These are phyloP conservation scores for Myotis myotis DNA, from an alignment of 2,797 vertebrate genomes.

Conservation along the genomic window DNA sequence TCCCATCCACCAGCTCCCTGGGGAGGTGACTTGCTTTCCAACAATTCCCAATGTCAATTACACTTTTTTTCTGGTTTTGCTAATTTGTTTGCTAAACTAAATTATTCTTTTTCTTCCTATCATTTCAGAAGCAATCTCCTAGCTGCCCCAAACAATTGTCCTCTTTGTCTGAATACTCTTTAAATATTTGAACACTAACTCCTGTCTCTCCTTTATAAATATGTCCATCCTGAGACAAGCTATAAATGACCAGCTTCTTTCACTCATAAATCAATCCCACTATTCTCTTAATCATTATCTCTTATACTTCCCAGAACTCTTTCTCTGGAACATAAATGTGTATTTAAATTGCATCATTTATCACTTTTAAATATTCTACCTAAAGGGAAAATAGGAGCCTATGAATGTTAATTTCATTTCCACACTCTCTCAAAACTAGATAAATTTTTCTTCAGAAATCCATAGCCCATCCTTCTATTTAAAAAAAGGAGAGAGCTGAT, in stretches of 20 bases:
- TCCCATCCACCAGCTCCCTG: slow-evolving; percentile 43
- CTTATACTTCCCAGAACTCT: slow-evolving; percentile 73
- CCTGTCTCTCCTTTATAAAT: slow-evolving; percentile 36
- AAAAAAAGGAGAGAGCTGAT: background rate
- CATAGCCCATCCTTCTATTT: background rate
- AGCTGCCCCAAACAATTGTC: background rate
- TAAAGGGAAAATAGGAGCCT: background rate
- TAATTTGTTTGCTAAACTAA: slow-evolving; percentile 42
- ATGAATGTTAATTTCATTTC: slow-evolving; percentile 37
- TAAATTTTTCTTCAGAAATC: slow-evolving; percentile 1
- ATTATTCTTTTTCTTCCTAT: background rate
- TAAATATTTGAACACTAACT: background rate
- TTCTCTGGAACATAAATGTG: slow-evolving; percentile 60
- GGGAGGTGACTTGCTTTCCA: slow-evolving; percentile 49
- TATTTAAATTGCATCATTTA: slow-evolving; percentile 59
- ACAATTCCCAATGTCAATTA: slow-evolving; percentile 10
- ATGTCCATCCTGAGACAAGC: slow-evolving; percentile 33
- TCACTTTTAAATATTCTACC: slow-evolving; percentile 61
- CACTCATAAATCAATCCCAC: slow-evolving; percentile 70
- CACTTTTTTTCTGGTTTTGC: background rate
- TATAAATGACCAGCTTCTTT: slow-evolving; percentile 53
- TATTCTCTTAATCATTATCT: slow-evolving; percentile 54
- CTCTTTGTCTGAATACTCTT: background rate
- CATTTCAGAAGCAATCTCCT: background rate
- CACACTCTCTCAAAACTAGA: slow-evolving; percentile 35